Evolutionary conservation across 2,797 vertebrate species (phyloP).

Genomic region (Pteropus rufus): DNA sequence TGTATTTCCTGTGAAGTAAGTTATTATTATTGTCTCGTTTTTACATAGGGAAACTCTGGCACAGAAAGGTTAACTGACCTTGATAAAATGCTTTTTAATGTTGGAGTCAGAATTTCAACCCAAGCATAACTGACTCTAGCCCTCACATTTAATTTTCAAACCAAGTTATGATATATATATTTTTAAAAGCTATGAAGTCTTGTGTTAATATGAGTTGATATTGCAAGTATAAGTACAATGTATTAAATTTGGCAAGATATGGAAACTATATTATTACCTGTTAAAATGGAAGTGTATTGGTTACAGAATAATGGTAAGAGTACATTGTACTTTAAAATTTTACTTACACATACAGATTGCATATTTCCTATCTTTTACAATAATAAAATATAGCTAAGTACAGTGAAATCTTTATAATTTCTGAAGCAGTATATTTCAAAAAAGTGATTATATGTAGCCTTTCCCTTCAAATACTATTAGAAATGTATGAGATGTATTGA

Average conservation of each 20-base stretch:
- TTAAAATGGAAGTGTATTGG: neutral
- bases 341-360: neutral
- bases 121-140: neutral
- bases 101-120: neutral
- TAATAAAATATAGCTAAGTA: neutral
- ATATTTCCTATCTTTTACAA: neutral
- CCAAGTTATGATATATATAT: neutral
- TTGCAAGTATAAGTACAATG: neutral
- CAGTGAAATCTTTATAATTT: neutral
- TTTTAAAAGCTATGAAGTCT: neutral
- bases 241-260: constrained; percentile 6
- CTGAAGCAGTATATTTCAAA: neutral
- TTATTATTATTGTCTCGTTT: neutral
- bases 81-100: neutral
- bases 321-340: neutral
- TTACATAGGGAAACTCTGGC: neutral
- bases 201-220: neutral
- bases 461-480: neutral
- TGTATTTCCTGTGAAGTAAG: neutral
- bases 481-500: neutral
- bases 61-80: neutral
- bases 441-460: neutral
- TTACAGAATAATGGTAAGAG: neutral
- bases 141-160: neutral
- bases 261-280: neutral